A percentile compares a stretch with the other conserved stretches of the same genome.
Evolutionary conservation across 2,113 vertebrate species (phyloP).

Genomic region (Greenwoodochromis staneri): DNA sequence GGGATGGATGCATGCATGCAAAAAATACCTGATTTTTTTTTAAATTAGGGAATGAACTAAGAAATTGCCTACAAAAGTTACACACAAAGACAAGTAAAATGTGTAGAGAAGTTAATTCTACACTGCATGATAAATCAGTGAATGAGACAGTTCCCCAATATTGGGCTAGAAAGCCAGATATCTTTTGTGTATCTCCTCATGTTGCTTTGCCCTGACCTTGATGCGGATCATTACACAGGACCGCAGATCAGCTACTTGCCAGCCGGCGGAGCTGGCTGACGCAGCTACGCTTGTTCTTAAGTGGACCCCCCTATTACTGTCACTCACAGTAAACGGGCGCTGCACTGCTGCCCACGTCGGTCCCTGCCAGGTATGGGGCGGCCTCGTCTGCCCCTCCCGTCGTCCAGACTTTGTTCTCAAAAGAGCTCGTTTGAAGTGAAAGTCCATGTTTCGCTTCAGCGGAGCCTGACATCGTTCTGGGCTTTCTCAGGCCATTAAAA

Average conservation of each 20-base stretch:
- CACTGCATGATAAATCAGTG: not conserved
- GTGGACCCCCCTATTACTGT: conserved; percentile 57
- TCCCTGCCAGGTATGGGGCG: conserved; percentile 40
- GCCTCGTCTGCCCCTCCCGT: not conserved
- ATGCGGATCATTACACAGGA: conserved; percentile 57
- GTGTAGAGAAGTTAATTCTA: not conserved
- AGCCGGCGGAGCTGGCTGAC: conserved; percentile 27
- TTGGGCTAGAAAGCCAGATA: conserved; percentile 48
- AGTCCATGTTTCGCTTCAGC: conserved; percentile 40
- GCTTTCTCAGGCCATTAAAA: conserved; percentile 65
- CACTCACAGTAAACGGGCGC: conserved; percentile 48
- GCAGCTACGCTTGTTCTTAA: conserved; percentile 49
- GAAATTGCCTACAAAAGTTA: not conserved
- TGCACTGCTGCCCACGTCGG: not conserved
- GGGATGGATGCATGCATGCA: not conserved
- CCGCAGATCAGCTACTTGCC: conserved; percentile 51
- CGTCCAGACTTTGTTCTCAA: not conserved
- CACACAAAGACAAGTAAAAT: not conserved
- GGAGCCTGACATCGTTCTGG: conserved; percentile 47
- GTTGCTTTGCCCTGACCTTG: conserved; percentile 44
- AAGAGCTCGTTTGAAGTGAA: conserved; percentile 51
- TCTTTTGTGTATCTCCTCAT: conserved; percentile 38
- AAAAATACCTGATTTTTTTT: not conserved
- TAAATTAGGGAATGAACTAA: not conserved
- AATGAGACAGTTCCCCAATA: conserved; percentile 25